A percentile compares a stretch with the other conserved stretches of the same genome.
These are phyloP conservation scores for Syngnathus typhle DNA, from an alignment of 2,113 vertebrate genomes.

Conservation along the genomic window DNA sequence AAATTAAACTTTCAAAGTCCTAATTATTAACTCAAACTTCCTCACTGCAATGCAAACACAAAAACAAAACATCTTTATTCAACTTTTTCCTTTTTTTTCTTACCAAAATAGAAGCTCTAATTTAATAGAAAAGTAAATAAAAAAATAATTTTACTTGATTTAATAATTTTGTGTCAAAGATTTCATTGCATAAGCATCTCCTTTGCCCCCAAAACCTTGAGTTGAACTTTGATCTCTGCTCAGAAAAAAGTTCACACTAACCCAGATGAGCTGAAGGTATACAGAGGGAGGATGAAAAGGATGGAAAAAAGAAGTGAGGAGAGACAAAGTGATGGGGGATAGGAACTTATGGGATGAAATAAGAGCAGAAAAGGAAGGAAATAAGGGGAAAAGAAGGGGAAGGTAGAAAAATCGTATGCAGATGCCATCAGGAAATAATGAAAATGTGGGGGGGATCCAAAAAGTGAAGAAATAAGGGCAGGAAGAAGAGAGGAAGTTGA, in stretches of 20 bases:
- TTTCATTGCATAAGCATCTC: conserved; percentile 82
- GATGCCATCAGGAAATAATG: no score
- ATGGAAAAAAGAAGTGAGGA: no score
- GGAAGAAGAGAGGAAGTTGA: not conserved
- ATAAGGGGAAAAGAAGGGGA: no score
- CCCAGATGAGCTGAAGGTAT: not conserved
- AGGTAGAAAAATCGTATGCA: no score
- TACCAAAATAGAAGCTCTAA: conserved; percentile 99
- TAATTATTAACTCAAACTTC: not conserved
- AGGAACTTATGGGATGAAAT: no score
- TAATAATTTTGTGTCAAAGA: not conserved
- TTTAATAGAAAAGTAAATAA: conserved; percentile 92
- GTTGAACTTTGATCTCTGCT: conserved; percentile 5
- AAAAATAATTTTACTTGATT: conserved; percentile 72
- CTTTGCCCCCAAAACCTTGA: not conserved
- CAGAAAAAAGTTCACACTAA: not conserved
- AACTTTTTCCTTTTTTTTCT: conserved; percentile 42
- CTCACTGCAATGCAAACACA: not conserved
- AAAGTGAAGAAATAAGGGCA: no score
- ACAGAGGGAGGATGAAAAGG: no score
- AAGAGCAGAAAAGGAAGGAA: not conserved
- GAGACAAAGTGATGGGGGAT: no score
- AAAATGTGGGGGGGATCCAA: not conserved
- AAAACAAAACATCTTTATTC: not conserved
- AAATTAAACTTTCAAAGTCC: not conserved